phyloP scores from a whole-genome alignment of 2,113 vertebrate species.

The Eleginops maclovinus region DNA sequence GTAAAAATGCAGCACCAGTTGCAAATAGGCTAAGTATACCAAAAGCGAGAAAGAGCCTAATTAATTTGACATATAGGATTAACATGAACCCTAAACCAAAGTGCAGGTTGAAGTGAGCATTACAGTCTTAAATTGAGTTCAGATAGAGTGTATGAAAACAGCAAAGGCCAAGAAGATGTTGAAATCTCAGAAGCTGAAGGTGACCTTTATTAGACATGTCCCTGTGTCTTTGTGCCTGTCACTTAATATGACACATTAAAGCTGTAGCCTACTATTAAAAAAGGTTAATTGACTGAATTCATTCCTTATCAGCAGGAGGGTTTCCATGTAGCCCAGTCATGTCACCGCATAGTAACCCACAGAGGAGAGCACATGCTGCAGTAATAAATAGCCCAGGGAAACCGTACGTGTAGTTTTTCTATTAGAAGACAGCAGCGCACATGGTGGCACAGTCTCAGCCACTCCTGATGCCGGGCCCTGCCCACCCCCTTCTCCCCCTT shows the following conservation, averaged over 20 bases:
- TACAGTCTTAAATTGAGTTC: neutral
- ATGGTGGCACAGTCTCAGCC: conserved; percentile 51
- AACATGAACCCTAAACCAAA: neutral
- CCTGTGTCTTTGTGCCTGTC: neutral
- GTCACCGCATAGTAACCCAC: neutral
- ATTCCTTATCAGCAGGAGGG: neutral
- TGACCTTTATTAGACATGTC: conserved; percentile 15
- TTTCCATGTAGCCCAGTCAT: neutral
- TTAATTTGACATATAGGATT: neutral
- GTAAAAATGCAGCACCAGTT: neutral
- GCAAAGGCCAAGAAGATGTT: neutral
- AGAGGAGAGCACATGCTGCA: neutral
- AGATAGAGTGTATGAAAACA: neutral
- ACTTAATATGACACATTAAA: neutral
- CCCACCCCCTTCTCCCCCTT: neutral
- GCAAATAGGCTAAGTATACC: neutral
- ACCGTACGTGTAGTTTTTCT: conserved; percentile 37
- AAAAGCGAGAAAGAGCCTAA: neutral
- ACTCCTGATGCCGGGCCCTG: conserved; percentile 28
- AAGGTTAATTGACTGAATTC: neutral
- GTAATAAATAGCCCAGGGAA: conserved; percentile 50
- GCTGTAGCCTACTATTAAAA: neutral
- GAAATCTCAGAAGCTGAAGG: neutral
- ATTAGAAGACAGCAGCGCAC: conserved; percentile 66
- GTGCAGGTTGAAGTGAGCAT: neutral